Percentiles rank a stretch among this genome's conserved stretches.
Conservation (phyloP, 2,113 vertebrate genomes). For the Mirza zaza region DNA sequence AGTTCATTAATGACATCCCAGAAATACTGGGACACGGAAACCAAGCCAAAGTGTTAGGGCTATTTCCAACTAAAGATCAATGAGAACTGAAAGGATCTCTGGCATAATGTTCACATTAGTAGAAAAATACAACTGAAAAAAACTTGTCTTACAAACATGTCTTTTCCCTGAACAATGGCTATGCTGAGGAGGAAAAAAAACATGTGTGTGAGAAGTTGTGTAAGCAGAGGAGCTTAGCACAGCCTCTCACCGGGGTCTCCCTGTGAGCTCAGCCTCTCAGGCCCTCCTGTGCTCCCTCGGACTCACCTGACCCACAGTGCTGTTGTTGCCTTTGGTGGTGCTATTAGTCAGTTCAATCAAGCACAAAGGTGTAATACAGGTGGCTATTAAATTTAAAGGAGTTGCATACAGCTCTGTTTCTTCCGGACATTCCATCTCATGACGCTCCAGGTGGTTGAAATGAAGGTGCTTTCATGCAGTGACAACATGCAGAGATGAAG, state of each 20-base stretch:
- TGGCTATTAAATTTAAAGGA: not conserved
- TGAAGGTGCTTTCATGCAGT: not conserved
- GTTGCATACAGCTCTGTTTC: not conserved
- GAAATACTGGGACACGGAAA: conserved; percentile 7
- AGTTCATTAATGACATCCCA: conserved; percentile 20
- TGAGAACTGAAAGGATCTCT: not conserved
- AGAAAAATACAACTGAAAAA: not conserved
- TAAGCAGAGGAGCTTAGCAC: not conserved
- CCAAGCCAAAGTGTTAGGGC: not conserved
- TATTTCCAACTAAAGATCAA: not conserved
- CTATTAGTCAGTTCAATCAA: not conserved
- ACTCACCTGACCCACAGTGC: not conserved
- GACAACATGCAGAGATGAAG: not conserved
- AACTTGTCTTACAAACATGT: not conserved
- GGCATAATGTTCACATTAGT: not conserved
- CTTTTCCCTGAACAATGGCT: not conserved
- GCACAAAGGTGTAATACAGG: not conserved
- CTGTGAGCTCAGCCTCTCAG: not conserved
- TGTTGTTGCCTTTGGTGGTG: not conserved
- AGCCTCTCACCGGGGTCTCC: not conserved
- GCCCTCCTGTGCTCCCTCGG: not conserved
- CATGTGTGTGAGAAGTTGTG: not conserved
- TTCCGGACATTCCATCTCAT: not conserved
- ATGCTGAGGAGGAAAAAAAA: not conserved
- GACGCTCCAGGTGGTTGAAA: not conserved